Conservation (phyloP, 2,797 vertebrate genomes). For the Phrynocephalus guinanensis region DNA sequence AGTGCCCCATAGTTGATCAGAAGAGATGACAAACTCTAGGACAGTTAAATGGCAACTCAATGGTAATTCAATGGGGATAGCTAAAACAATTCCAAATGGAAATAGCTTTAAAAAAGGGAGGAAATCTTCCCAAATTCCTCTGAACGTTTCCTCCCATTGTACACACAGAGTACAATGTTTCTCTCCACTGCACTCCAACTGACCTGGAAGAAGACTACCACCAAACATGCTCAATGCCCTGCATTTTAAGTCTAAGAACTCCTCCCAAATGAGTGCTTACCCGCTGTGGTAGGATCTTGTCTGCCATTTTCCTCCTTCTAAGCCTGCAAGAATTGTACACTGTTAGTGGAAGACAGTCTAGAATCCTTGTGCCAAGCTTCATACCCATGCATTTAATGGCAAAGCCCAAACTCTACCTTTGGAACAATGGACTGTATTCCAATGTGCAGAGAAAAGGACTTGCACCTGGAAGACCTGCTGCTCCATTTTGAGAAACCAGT, state of each 20-base stretch:
- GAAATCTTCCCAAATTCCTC: background rate
- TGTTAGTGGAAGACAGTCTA: background rate
- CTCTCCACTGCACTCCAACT: background rate
- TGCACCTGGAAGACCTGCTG: too few relatives aligned
- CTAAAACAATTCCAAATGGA: background rate
- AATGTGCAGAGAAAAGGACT: too few relatives aligned
- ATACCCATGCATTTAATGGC: background rate
- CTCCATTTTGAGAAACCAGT: too few relatives aligned
- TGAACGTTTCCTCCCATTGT: background rate
- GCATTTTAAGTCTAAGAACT: accelerated
- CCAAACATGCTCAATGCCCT: background rate
- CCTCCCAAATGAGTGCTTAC: constrained; percentile 74
- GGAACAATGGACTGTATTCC: background rate
- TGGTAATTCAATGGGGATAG: background rate
- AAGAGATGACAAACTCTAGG: background rate
- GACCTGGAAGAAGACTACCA: background rate
- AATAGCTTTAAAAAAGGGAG: background rate
- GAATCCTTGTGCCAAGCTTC: background rate
- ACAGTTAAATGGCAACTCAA: background rate
- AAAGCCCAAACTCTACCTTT: background rate
- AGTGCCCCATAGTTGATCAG: background rate
- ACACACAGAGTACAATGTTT: background rate
- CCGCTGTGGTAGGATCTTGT: constrained; percentile 97
- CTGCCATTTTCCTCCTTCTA: constrained; percentile 98
- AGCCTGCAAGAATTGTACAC: constrained; percentile 76